Conservation (phyloP, 2,888 invertebrate genomes). For the Sisyra nigra region DNA sequence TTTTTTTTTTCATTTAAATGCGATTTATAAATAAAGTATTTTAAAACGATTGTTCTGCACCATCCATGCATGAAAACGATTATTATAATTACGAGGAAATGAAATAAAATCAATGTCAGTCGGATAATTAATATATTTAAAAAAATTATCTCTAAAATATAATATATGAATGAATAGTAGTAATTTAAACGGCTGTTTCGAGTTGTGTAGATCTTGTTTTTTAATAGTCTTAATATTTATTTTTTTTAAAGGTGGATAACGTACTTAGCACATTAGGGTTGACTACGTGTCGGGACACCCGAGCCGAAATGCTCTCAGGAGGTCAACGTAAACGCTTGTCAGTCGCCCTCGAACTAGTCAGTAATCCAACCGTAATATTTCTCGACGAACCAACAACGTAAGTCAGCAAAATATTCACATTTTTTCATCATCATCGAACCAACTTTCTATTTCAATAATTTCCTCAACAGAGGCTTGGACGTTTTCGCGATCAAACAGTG, state of each 20-base stretch:
- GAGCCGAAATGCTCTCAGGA: conserved; percentile 51
- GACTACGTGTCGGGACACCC: conserved; percentile 44
- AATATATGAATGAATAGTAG: too few relatives aligned
- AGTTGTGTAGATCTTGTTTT: too few relatives aligned
- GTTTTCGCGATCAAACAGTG: conserved; percentile 57
- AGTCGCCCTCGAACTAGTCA: conserved; percentile 62
- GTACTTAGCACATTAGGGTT: conserved; percentile 55
- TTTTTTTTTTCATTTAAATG: too few relatives aligned
- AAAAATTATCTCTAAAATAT: too few relatives aligned
- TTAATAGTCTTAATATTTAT: conserved; percentile 2
- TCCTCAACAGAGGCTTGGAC: conserved; percentile 46
- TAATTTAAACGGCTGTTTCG: too few relatives aligned
- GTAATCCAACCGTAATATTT: conserved; percentile 69
- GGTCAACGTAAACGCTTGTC: conserved; percentile 64
- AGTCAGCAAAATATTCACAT: conserved; percentile 19
- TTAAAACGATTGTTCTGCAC: too few relatives aligned
- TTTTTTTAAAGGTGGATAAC: conserved; percentile 43
- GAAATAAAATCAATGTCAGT: too few relatives aligned
- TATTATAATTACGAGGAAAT: too few relatives aligned
- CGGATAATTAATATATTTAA: too few relatives aligned
- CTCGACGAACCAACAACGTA: conserved; percentile 71
- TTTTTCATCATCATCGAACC: conserved; percentile 1
- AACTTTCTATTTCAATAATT: conserved; percentile 2
- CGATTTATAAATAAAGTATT: too few relatives aligned
- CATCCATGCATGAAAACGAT: too few relatives aligned